Evolutionary conservation across 2,797 vertebrate species (phyloP).

Genomic region (Enteromius unitaeniatus): DNA sequence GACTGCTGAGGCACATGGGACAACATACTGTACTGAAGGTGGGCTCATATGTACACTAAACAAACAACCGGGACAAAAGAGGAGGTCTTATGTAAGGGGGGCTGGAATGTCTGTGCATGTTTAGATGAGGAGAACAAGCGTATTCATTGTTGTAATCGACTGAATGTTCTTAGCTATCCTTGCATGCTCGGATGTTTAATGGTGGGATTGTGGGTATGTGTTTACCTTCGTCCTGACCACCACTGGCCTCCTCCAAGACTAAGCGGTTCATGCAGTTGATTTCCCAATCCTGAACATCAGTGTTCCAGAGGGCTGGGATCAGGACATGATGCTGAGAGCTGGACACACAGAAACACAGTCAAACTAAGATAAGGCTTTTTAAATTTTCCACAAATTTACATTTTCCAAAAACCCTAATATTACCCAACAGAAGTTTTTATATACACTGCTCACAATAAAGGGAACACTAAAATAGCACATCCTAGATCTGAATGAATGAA

Average conservation of each 20-base stretch:
- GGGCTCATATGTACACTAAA: constrained; percentile 41
- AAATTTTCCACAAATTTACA: background rate
- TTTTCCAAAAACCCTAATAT: too few relatives aligned
- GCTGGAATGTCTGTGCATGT: constrained; percentile 26
- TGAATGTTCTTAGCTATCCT: constrained; percentile 1
- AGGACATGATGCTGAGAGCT: constrained; percentile 75
- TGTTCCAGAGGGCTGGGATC: constrained; percentile 75
- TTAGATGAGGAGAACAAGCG: constrained; percentile 28
- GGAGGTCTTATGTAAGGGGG: constrained; percentile 22
- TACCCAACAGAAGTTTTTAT: too few relatives aligned
- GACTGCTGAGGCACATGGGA: constrained; percentile 22
- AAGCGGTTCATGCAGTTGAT: constrained; percentile 77
- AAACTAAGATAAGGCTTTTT: background rate
- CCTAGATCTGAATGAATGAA: too few relatives aligned
- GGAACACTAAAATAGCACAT: too few relatives aligned
- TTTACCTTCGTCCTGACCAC: constrained; percentile 65
- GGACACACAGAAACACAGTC: constrained; percentile 2
- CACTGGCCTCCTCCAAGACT: constrained; percentile 71
- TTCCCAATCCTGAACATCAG: constrained; percentile 80
- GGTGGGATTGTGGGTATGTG: constrained; percentile 13
- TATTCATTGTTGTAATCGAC: constrained; percentile 19
- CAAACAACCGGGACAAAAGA: constrained; percentile 28
- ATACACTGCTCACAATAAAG: too few relatives aligned
- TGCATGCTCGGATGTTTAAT: background rate
- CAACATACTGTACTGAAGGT: constrained; percentile 23